A percentile compares a stretch with the other conserved stretches of the same genome.
Conservation (phyloP, 2,888 invertebrate genomes). For the Lasioglossum figueresi region DNA sequence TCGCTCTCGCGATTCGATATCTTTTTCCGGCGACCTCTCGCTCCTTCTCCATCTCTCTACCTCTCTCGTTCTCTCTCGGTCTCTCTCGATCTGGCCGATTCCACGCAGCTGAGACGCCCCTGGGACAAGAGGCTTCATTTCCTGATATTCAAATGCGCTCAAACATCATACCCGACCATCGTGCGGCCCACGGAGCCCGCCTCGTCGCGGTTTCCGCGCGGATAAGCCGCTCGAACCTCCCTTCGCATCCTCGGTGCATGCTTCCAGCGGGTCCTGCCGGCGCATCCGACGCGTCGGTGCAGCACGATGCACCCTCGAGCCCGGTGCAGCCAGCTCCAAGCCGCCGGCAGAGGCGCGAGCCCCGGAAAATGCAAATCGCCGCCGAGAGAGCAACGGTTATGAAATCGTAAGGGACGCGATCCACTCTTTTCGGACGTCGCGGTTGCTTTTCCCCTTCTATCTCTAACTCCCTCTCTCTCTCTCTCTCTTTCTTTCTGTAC, state of each 20-base stretch:
- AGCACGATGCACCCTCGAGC: neutral
- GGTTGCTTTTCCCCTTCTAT: too few species aligned
- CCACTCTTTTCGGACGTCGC: constrained; percentile 18
- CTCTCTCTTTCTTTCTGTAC: neutral
- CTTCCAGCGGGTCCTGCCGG: constrained; percentile 3
- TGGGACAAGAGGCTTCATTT: constrained; percentile 82
- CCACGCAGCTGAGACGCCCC: constrained; percentile 60
- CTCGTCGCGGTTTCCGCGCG: constrained; percentile 71
- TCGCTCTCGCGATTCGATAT: constrained; percentile 43
- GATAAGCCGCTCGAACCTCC: constrained; percentile 65
- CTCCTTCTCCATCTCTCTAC: neutral
- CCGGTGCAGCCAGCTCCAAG: neutral
- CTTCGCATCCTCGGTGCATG: constrained; percentile 34
- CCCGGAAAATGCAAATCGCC: constrained; percentile 74
- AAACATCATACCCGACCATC: constrained; percentile 79
- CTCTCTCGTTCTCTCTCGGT: neutral
- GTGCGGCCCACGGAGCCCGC: constrained; percentile 62
- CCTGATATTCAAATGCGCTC: constrained; percentile 83
- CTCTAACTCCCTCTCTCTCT: neutral
- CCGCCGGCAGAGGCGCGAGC: constrained; percentile 3
- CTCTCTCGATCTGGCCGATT: constrained; percentile 26
- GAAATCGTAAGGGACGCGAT: constrained; percentile 55
- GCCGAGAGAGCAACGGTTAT: constrained; percentile 56
- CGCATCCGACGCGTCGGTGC: constrained; percentile 23
- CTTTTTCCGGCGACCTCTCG: constrained; percentile 20